These are phyloP conservation scores for human DNA, from an alignment of 2,113 vertebrate species.

Conservation along the genomic window GRCh38 chr1:191404001-191404500, in stretches of 20 bases:
- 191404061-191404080: neutral
- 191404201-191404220: neutral
- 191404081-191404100: neutral
- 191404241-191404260: neutral
- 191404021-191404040: neutral
- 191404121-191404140: neutral
- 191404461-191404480: neutral
- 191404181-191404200: neutral
- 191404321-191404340: neutral
- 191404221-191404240: neutral
- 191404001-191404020: neutral
- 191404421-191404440: neutral
- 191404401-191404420: neutral
- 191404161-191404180: neutral
- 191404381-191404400: neutral
- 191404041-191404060: neutral
- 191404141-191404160: neutral
- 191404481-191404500: neutral
- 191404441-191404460: neutral
- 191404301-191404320: neutral
- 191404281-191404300: neutral
- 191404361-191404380: neutral
- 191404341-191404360: neutral
- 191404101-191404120: neutral
- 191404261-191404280: neutral